Evolutionary conservation across 2,113 vertebrate species (phyloP), one percentile per base, ranked within the genome.

Genomic region (Sturnus vulgaris): DNA sequence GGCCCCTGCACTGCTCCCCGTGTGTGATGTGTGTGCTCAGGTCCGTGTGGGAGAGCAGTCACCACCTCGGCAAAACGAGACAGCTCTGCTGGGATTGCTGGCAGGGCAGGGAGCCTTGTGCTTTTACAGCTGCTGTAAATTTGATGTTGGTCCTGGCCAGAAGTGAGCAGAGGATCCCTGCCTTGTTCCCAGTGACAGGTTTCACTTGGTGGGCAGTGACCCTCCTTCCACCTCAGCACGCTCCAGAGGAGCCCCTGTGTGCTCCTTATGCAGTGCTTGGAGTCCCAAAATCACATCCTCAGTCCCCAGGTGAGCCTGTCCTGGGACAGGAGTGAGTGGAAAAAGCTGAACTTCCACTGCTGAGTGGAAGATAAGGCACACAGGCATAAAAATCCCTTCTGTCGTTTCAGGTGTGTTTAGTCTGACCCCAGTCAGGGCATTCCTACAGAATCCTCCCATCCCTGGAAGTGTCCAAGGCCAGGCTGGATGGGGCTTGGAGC

Each of bases 21-120:
- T 0, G 3, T 8, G 21, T 1, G 19, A 8, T 13, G 27, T 3
- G 35, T 9, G 77, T 0, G 2, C 60, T 55, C 68, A 3, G 68
- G 25, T 24, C 76, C 11, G 0, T 3, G 39, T 1, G 9, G 75
- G 40, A 86, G 2, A 49, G 59, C 76, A 30, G 13, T 9, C 21
- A 15, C 11, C 64, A 53, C 55, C 68, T 83, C 5, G 2, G 84
- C 2, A 1, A 5, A 47, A 27, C 0, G 47, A 44, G 22, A 18
- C 1, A 9, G 31, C 69, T 39, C 82, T 63, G 53, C 63, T 28
- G 70, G 71, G 37, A 8, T 1, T 1, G 5, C 59, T 8, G 72
- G 12, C 23, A 14, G 46, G 39, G 28, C 4, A 73, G 33, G 1
- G 16, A 60, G 78, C 69, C 65, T 66, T 39, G 44, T 3, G 21